These are phyloP conservation scores for Phacellophora camtschatica DNA, from an alignment of 30 jellyfish, hydroid and myxozoan genomes.

Conservation along the genomic window DNA sequence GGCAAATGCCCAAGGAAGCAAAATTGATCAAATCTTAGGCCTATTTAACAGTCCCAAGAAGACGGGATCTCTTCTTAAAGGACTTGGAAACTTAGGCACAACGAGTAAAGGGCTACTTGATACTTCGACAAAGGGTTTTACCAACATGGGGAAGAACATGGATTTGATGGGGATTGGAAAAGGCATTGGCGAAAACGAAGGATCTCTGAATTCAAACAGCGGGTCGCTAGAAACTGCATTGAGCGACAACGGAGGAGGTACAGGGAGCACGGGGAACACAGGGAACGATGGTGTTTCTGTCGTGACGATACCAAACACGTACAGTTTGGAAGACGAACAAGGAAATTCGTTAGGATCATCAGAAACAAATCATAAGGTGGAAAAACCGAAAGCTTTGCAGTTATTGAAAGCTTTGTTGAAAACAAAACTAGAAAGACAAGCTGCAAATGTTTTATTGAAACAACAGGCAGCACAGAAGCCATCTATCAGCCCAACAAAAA, in stretches of 20 bases:
- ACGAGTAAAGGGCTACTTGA: conserved; percentile 33
- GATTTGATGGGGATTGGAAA: conserved; percentile 22
- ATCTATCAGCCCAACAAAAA: conserved; percentile 1
- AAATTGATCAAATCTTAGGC: conserved; percentile 27
- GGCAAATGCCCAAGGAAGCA: conserved; percentile 66
- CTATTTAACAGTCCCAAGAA: conserved; percentile 5
- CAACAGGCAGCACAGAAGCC: conserved; percentile 19
- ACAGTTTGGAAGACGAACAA: conserved; percentile 88
- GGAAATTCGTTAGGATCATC: conserved; percentile 61
- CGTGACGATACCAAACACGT: conserved; percentile 72
- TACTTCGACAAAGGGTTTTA: conserved; percentile 38
- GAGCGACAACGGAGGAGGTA: conserved; percentile 10
- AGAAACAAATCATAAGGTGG: conserved; percentile 37
- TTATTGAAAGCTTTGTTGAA: conserved; percentile 31
- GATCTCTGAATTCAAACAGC: conserved; percentile 4
- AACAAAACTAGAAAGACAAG: conserved; percentile 46
- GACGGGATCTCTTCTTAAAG: not conserved
- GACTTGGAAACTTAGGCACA: conserved; percentile 3
- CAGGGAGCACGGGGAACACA: not conserved
- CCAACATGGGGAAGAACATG: conserved; percentile 10
- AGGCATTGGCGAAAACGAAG: conserved; percentile 30
- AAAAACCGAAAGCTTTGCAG: conserved; percentile 26
- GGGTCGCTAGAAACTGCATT: conserved; percentile 35
- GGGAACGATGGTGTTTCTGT: conserved; percentile 71
- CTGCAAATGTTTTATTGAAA: conserved; percentile 17